These are phyloP conservation scores for Hypselothyrea guttata DNA, from an alignment of 2,888 invertebrate species.

Conservation along the genomic window DNA sequence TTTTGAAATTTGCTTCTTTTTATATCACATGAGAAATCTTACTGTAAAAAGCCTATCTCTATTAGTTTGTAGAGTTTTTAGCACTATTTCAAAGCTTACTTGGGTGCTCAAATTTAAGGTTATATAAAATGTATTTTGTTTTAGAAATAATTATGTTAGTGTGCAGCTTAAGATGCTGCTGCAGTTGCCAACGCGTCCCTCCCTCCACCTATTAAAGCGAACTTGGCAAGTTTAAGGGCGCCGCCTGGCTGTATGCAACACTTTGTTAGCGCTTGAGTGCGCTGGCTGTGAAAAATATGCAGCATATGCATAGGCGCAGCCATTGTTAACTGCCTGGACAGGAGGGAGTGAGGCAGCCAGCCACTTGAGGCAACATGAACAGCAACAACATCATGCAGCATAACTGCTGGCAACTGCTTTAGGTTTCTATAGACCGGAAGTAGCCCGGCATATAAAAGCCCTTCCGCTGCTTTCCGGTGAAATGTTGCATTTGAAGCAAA, in stretches of 20 bases:
- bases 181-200: neutral
- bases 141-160: no score
- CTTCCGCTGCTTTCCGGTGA: conserved; percentile 73
- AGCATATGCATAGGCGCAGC: conserved; percentile 64
- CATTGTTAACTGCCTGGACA: conserved; percentile 44
- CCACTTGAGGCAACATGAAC: conserved; percentile 51
- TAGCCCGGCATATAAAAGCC: conserved; percentile 67
- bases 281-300: conserved; percentile 31
- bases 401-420: conserved; percentile 38
- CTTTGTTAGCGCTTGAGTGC: conserved; percentile 50
- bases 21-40: no score
- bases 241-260: conserved; percentile 43
- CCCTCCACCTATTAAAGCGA: conserved; percentile 35
- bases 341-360: conserved; percentile 21
- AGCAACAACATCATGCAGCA: conserved; percentile 8
- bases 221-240: conserved; percentile 64
- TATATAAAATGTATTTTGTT: no score
- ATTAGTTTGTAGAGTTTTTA: no score
- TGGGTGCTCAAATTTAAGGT: no score
- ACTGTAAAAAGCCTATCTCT: no score
- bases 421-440: conserved; percentile 71
- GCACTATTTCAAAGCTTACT: no score
- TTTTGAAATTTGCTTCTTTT: no score
- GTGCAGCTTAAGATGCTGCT: no score
- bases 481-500: conserved; percentile 71